Percentiles rank a stretch among this genome's conserved stretches.
phyloP scores from a whole-genome alignment of 2,888 invertebrate species.

The Pseudoips prasinana region DNA sequence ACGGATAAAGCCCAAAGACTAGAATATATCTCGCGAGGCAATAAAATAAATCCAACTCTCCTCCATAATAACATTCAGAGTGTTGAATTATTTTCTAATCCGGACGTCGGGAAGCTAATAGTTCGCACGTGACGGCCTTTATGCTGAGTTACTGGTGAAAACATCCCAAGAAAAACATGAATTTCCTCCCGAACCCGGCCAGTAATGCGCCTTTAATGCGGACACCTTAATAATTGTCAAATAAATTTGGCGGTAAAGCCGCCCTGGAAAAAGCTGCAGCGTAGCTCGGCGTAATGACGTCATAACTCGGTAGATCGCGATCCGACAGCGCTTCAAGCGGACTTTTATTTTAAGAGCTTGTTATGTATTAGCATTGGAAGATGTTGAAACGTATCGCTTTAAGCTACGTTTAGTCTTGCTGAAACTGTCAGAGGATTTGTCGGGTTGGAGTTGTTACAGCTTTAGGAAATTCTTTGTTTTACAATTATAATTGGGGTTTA shows the following conservation, averaged over 20 bases:
- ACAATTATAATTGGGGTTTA: too few species aligned
- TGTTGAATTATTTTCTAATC: constrained; percentile 81
- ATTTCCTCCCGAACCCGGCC: constrained; percentile 60
- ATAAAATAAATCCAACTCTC: constrained; percentile 78
- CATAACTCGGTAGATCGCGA: constrained; percentile 51
- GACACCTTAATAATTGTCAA: constrained; percentile 63
- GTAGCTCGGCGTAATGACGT: constrained; percentile 65
- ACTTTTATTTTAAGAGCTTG: constrained; percentile 32
- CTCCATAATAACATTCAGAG: constrained; percentile 79
- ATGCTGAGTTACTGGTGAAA: constrained; percentile 70
- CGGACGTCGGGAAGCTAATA: constrained; percentile 74
- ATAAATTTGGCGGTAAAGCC: constrained; percentile 72
- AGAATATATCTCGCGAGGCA: constrained; percentile 68
- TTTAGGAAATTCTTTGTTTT: too few species aligned
- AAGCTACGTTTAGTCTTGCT: constrained; percentile 18
- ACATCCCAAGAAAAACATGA: constrained; percentile 79
- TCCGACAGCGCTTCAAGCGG: constrained; percentile 38
- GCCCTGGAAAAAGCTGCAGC: constrained; percentile 57
- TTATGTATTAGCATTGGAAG: constrained; percentile 27
- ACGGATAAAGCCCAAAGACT: constrained; percentile 72
- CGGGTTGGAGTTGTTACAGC: too few species aligned
- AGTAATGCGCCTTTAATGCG: constrained; percentile 74
- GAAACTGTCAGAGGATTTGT: neutral
- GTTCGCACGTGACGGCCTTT: constrained; percentile 77
- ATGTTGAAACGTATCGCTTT: constrained; percentile 19